Base-by-base conservation (phyloP, 2,888 invertebrate species). In the Dryocosmus kuriphilus region DNA sequence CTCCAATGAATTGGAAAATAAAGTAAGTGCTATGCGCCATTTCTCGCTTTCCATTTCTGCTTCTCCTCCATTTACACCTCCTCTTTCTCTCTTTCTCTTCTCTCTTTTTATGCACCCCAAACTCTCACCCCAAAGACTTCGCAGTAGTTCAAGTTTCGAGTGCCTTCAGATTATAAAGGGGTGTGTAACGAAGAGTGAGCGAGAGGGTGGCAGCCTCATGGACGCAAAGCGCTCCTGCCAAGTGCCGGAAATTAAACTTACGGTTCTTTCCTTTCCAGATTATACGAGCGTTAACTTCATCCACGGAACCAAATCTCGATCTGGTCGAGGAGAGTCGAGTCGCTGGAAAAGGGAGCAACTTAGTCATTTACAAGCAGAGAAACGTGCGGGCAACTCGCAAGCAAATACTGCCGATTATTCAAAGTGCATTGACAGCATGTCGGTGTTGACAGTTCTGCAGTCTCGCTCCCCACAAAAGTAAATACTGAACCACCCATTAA, bases 361-460 rank as follows among this genome's bases (percentile, higher is more conserved):
- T 89, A 46, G 82, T 88, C 11, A 93, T 94, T 84, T 94, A 93
- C 85, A 91, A 90, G 11, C 95, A 95, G 84, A 86, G 88, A 0
- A 95, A 96, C 86, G 87, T 94, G 0, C 92, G 92, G 62, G 93
- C 94, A 0, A 94, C 95, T 0, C 92, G 96, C 35, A 96, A 96
- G 88, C 95, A 96, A 86, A 94, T 95, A 81, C 90, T 95, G 77
- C 95, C 95, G 0, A 92, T 95, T 30, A 85, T 95, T 19, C 93
- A 93, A 83, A 90, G 92, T n/a, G 93, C 93, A 77, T 78, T 84
- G 79, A 80, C 79, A 61, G 81, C 67, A 76, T 79, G 78, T 81
- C 81, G 76, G 74, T 81, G 83, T 83, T 86, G 83, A 85, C 82
- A 81, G 78, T 77, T 77, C 75, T 79, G 77, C 78, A 77, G 76